Conservation (phyloP, 2,113 vertebrate genomes). For the Mirza zaza region DNA sequence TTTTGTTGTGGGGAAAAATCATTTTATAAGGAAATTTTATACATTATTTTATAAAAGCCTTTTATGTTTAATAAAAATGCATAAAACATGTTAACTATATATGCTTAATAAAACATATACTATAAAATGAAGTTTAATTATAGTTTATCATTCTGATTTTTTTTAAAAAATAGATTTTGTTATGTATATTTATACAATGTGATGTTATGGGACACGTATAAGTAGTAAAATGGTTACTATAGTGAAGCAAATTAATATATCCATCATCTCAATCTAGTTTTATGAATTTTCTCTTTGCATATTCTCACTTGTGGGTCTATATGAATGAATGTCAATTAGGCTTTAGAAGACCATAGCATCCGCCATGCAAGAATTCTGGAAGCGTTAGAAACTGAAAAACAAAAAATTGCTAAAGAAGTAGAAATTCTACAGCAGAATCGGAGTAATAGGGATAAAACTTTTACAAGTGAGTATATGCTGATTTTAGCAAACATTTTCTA, state of each 20-base stretch:
- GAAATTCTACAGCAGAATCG: conserved; percentile 87
- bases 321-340: conserved; percentile 81
- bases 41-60: not conserved
- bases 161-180: not conserved
- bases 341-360: conserved; percentile 91
- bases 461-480: conserved; percentile 58
- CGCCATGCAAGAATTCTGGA: conserved; percentile 92
- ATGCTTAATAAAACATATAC: not conserved
- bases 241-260: not conserved
- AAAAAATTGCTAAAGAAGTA: conserved; percentile 92
- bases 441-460: conserved; percentile 65
- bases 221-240: not conserved
- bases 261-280: not conserved
- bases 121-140: not conserved
- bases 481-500: not conserved
- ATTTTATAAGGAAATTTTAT: not conserved
- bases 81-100: not conserved
- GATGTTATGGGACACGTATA: not conserved
- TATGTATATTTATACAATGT: not conserved
- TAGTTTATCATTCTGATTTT: not conserved
- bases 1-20: not conserved
- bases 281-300: not conserved
- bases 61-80: not conserved
- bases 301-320: not conserved
- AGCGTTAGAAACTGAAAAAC: conserved; percentile 94